Percentiles rank a stretch among this genome's conserved stretches.
Evolutionary conservation across 2,797 vertebrate genomes (phyloP).

Genomic region (Rhinichthys osculus): DNA sequence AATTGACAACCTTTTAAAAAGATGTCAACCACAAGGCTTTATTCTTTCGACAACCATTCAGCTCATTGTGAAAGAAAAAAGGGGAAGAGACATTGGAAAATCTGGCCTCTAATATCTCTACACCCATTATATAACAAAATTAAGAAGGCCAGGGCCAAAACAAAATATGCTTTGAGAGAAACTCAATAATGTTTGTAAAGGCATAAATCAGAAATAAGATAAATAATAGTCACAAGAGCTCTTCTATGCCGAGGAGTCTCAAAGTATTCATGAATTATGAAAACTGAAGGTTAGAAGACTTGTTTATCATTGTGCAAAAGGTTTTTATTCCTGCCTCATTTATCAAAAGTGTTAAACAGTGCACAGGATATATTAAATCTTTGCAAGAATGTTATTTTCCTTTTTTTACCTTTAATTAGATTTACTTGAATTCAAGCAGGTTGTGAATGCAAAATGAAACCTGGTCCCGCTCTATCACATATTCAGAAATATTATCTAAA

Average conservation of each 20-base stretch:
- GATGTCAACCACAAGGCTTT: not conserved
- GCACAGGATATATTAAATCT: not conserved
- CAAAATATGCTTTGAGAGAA: not conserved
- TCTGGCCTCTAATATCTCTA: slow-evolving; percentile 13
- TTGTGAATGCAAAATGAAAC: not conserved
- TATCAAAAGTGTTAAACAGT: not conserved
- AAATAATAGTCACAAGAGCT: not conserved
- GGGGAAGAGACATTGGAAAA: not conserved
- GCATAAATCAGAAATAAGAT: not conserved
- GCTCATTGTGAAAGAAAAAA: not conserved
- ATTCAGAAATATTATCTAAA: not conserved
- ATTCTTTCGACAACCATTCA: not conserved
- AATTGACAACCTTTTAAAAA: not conserved
- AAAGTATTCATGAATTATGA: not conserved
- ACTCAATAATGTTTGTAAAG: not conserved
- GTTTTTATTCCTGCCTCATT: not conserved
- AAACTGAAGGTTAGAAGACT: not conserved
- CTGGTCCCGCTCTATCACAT: not conserved
- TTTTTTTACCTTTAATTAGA: not conserved
- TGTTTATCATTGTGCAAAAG: not conserved
- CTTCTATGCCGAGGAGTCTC: not conserved
- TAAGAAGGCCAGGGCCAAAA: not conserved
- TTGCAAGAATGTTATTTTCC: not conserved
- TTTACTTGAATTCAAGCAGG: not conserved
- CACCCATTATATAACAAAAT: slow-evolving; percentile 20